Evolutionary conservation across 2,113 vertebrate species (phyloP), one percentile per base, ranked within the genome.

Genomic region (Gnathonemus echidnorhynchus): DNA sequence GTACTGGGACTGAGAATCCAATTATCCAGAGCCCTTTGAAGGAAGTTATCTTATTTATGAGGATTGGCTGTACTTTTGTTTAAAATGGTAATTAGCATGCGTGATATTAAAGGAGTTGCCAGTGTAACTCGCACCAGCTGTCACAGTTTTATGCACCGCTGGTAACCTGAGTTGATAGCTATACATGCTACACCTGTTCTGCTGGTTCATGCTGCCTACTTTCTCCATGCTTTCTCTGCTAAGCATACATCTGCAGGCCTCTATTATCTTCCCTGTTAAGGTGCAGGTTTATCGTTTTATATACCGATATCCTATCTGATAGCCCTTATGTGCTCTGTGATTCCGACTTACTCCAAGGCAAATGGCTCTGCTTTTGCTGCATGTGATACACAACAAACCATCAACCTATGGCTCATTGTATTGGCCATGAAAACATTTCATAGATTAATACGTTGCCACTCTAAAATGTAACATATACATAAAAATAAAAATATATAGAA

Each of bases 11-110:
- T 56, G 27, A 24, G 46, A 89, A 62, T 88, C 87, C 56, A 46
- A 27, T 85, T 27, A 86, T 39, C 39, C 39, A 62, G 39, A 86
- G 56, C 35, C 52, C 27, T 89, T 89, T 56, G 15, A 77, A 48
- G 58, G 39, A 89, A 83, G 31, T 52, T 52, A 53, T 35, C 21
- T 85, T 56, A 89, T 85, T 89, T 83, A 62, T 86, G 52, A 53
- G n/a, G 42, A 3, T 48, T 3, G 53, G 35, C 80, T 21, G 39
- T 56, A 31, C 46, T n/a, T 58, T 50, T 89, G 89, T 84, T 84
- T 83, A 84, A 89, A 53, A n/a, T 45, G 7, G 39, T 84, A 56
- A 56, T 89, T 89, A 42, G 49, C 80, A 19, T 56, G 31, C 19
- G 15, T 2, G 52, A 85, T 85, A 52, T 86, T 85, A 58, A 89